Conservation (phyloP, 1,140 invertebrate genomes). For the Akabosia matsudoensis region DNA sequence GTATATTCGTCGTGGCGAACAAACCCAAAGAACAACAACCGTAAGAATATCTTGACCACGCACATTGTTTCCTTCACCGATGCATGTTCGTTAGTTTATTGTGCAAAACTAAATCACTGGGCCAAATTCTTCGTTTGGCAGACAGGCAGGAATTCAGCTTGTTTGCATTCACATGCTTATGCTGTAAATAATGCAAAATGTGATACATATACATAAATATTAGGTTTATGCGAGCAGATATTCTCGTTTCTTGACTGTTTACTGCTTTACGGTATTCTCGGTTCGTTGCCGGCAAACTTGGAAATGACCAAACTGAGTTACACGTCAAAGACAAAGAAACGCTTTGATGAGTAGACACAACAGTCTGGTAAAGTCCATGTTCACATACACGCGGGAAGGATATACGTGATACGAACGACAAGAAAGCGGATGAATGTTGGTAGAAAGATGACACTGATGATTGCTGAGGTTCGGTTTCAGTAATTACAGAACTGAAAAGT, state of each 20-base stretch:
- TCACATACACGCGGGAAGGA: not conserved
- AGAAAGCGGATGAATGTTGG: conserved; percentile 11
- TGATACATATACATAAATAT: too few relatives aligned
- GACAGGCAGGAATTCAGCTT: not conserved
- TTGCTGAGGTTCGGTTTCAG: conserved; percentile 13
- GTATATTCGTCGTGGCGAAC: not conserved
- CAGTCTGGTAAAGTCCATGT: too few relatives aligned
- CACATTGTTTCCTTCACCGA: not conserved
- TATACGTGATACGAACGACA: not conserved
- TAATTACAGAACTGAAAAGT: conserved; percentile 21
- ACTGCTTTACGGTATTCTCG: conserved; percentile 3
- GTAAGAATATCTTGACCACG: not conserved
- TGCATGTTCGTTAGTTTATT: too few relatives aligned
- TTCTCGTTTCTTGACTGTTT: not conserved
- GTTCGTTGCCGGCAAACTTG: conserved; percentile 10
- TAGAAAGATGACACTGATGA: conserved; percentile 15
- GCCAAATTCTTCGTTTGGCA: not conserved
- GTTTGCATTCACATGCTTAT: not conserved
- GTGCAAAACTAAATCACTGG: not conserved
- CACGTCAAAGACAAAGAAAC: too few relatives aligned
- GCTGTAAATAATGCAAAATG: not conserved
- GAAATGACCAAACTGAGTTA: conserved; percentile 8
- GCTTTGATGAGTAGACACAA: too few relatives aligned
- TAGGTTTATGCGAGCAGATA: too few relatives aligned
- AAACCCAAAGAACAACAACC: not conserved